Evolutionary conservation across 1,140 invertebrate species (phyloP), one percentile per base, ranked within the genome.

Genomic region (Ips nitidus): DNA sequence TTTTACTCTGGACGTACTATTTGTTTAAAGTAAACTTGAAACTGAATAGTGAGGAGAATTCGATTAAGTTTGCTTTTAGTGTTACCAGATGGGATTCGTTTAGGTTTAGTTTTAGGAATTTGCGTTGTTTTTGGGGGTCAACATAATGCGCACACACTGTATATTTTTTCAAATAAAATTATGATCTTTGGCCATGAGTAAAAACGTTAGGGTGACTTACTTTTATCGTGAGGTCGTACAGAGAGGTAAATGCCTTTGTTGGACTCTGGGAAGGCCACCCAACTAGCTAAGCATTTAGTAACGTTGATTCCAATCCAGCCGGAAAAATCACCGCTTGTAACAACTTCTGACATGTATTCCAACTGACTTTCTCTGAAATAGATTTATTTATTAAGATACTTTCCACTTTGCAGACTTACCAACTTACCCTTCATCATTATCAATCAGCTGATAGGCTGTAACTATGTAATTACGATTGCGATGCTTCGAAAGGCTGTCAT

Each of bases 171-270:
- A 22, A 22, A 22, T 22, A 22, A 22, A 22, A 22, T 22, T 22
- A 22, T 22, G 22, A 22, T 22, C 22, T 22, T 22, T 22, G 22
- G 22, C 22, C 22, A 22, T 22, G 22, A 22, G 22, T 22, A 22
- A 22, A 22, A 22, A 22, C 22, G 22, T 22, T 50, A 3, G 22
- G 45, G 22, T 2, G n/a, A 63, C 68, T 63, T 57, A 70, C 68
- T 58, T 75, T 87, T 87, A 74, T 87, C 83, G 64, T 84, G 84
- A 41, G 86, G 86, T 80, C 91, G 90, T 1, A 94, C 88, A 0
- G 91, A 90, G n/a, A 95, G 83, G 78, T 94, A 94, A n/a, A 98
- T 85, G 53, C 95, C 95, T 64, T 89, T 86, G 81, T 98, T 97
- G n/a, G 88, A 85, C 2, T 86, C 82, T 0, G 92, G 89, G 72